Percentiles rank a stretch among this genome's conserved stretches.
Evolutionary conservation across 2,797 vertebrate genomes (phyloP).

Genomic region (Tachyglossus aculeatus): DNA sequence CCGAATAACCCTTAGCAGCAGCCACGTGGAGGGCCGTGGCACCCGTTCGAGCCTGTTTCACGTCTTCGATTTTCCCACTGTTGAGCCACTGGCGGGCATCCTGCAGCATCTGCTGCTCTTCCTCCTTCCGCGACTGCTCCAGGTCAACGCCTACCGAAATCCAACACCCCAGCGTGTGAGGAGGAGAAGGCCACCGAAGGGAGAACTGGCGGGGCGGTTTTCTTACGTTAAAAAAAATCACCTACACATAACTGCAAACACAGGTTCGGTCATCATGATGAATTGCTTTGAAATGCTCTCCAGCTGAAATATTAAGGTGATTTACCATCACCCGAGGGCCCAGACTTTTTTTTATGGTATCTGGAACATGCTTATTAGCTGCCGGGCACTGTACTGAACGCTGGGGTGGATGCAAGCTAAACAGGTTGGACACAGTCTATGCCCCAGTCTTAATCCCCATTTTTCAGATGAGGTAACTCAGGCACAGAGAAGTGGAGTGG

Average conservation of each 20-base stretch:
- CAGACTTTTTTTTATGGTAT: too few relatives aligned
- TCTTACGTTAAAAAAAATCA: neutral
- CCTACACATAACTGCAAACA: neutral
- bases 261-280: neutral
- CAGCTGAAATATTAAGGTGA: neutral
- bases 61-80: slow-evolving; percentile 72
- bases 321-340: neutral
- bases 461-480: too few relatives aligned
- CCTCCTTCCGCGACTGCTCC: slow-evolving; percentile 74
- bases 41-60: slow-evolving; percentile 72
- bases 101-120: slow-evolving; percentile 78
- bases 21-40: slow-evolving; percentile 79
- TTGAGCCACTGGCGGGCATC: slow-evolving; percentile 80
- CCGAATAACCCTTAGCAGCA: slow-evolving; percentile 78
- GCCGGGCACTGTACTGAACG: too few relatives aligned
- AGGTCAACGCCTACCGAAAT: slow-evolving; percentile 70
- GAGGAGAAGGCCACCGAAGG: neutral
- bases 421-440: too few relatives aligned
- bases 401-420: too few relatives aligned
- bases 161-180: slow-evolving; percentile 13
- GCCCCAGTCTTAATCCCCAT: too few relatives aligned
- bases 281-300: neutral
- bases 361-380: too few relatives aligned
- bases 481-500: too few relatives aligned
- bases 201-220: neutral